Percentiles rank a stretch among this genome's conserved stretches.
Evolutionary conservation across 2,113 vertebrate species (phyloP).

Genomic region (Oreotrochilus melanogaster): DNA sequence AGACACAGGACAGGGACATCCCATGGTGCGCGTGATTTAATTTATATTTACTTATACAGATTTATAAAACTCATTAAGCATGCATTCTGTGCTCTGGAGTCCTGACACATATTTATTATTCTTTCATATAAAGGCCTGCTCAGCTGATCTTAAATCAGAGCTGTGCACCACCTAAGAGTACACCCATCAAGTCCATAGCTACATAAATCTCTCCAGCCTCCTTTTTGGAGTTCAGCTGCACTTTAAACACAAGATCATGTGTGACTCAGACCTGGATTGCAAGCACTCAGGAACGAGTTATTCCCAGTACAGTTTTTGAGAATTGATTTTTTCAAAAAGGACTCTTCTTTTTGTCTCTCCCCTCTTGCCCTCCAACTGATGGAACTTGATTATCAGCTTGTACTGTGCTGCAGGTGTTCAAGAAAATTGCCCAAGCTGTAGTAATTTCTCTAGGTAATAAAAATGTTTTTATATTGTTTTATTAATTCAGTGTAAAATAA

Average conservation of each 20-base stretch:
- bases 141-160: conserved; percentile 45
- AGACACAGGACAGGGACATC: conserved; percentile 19
- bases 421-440: not conserved
- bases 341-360: not conserved
- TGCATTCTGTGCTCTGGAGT: not conserved
- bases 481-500: not conserved
- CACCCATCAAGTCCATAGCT: not conserved
- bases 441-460: not conserved
- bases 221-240: not conserved
- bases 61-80: not conserved
- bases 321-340: not conserved
- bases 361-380: not conserved
- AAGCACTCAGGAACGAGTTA: not conserved
- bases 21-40: not conserved
- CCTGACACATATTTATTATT: conserved; percentile 11
- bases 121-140: conserved; percentile 2
- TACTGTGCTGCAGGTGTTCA: not conserved
- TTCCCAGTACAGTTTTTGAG: not conserved
- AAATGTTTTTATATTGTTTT: not conserved
- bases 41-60: not conserved
- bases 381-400: not conserved
- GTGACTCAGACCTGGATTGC: not conserved
- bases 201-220: not conserved
- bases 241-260: not conserved
- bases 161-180: not conserved